Base-by-base conservation (phyloP, 2,113 vertebrate species). In the Lontra canadensis region DNA sequence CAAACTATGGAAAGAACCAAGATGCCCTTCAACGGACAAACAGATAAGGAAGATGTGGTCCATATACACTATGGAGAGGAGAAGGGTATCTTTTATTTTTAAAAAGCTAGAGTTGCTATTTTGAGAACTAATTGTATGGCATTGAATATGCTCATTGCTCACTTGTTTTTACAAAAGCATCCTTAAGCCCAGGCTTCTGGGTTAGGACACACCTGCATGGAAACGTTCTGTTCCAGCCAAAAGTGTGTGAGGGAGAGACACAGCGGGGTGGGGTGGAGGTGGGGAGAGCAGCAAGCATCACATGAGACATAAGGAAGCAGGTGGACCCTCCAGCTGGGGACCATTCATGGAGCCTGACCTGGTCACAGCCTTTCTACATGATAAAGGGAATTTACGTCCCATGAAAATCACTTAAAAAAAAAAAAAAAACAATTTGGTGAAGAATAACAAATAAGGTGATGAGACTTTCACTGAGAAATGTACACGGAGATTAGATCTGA, bases 171-270 rank as follows among this genome's bases (percentile, higher is more conserved):
- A 88, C 1, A 7, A 89, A 76, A 89, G 63, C 74, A 52, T 80
- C 83, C 90, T 94, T 52, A 81, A 52, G 44, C 73, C 85, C 57
- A 7, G 84, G 82, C 42, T 55, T 90, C 92, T 88, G 78, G 81
- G 90, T 69, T 47, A 87, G 94, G 95, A 92, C 90, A 94, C 96
- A 96, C 69, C 96, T 95, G 94, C 71, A 26, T 17, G 69, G 83
- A 93, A 93, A 88, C 55, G 31, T 14, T 61, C 34, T 87, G 86
- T 92, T 89, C 82, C 26, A 80, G 90, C 87, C 94, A 84, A 96
- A 88, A 89, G 85, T 23, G 18, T 61, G 5, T 5, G 18, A 17
- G 18, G 52, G 57, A 82, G 29, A 71, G 20, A 20, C 34, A 34
- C 15, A 26, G 31, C 0, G n/a, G 8, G 11, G 21, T 8, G 7